These are phyloP conservation scores for Anguilla obscura DNA, from an alignment of 2,797 vertebrate species.

Conservation along the genomic window DNA sequence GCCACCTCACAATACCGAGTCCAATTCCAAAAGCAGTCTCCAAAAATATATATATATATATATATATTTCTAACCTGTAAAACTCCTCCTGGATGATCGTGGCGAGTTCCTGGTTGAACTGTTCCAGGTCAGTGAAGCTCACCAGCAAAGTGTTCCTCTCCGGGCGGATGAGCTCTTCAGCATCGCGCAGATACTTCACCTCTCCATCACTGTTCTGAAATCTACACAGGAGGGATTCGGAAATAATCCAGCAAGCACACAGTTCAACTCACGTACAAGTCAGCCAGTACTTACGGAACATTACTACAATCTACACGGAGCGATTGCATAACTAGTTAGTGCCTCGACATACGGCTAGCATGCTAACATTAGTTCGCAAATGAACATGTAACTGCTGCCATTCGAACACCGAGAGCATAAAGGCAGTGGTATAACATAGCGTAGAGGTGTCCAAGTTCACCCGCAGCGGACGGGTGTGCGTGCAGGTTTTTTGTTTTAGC, in stretches of 20 bases:
- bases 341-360: not conserved
- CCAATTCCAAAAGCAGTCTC: too few relatives aligned
- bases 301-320: not conserved
- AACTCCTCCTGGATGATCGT: conserved; percentile 97
- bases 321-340: not conserved
- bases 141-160: conserved; percentile 93
- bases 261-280: not conserved
- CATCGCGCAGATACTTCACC: conserved; percentile 88
- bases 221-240: conserved; percentile 44
- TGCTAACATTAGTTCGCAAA: not conserved
- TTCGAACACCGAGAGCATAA: not conserved
- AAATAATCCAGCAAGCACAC: not conserved
- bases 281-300: not conserved
- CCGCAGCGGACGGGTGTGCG: too few relatives aligned
- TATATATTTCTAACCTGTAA: conserved; percentile 79
- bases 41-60: not conserved
- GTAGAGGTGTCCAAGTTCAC: too few relatives aligned
- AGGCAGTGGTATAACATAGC: too few relatives aligned
- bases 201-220: conserved; percentile 91
- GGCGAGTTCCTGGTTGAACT: conserved; percentile 95
- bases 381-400: not conserved
- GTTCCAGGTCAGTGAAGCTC: conserved; percentile 90
- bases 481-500: too few relatives aligned
- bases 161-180: conserved; percentile 92
- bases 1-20: too few relatives aligned